Conservation (phyloP, 1,140 invertebrate genomes). For the Hormaphis cornu region DNA sequence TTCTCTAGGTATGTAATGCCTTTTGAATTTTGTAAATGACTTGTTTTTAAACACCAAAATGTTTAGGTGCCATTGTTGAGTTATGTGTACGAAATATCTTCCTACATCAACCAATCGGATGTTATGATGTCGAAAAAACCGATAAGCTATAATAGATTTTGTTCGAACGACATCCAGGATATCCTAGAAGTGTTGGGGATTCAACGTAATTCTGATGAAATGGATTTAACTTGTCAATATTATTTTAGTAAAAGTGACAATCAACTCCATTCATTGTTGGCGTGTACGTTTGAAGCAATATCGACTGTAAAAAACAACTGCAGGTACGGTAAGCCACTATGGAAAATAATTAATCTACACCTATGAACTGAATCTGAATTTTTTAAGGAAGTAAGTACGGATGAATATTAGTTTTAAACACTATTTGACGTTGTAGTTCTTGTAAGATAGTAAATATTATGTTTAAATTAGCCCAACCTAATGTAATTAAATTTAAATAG, state of each 20-base stretch:
- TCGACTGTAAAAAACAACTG: background rate
- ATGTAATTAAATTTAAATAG: no score
- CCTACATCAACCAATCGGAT: background rate
- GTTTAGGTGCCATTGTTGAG: background rate
- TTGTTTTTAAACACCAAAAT: background rate
- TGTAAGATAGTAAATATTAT: no score
- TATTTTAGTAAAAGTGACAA: background rate
- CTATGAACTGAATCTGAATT: no score
- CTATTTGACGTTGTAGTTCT: no score
- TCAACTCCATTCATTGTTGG: background rate
- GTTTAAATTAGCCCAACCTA: no score
- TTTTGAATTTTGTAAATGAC: no score
- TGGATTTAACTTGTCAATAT: background rate
- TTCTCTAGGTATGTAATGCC: no score
- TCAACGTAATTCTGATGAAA: background rate
- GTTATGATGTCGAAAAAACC: background rate
- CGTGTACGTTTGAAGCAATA: background rate
- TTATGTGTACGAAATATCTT: background rate
- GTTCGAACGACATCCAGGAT: background rate
- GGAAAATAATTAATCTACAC: no score
- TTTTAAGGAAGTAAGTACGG: no score
- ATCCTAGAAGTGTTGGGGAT: constrained; percentile 2
- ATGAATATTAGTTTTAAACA: no score
- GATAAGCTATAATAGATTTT: background rate
- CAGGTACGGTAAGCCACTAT: background rate